Conservation (phyloP, 2,888 invertebrate species). For the Gari tellinella region DNA sequence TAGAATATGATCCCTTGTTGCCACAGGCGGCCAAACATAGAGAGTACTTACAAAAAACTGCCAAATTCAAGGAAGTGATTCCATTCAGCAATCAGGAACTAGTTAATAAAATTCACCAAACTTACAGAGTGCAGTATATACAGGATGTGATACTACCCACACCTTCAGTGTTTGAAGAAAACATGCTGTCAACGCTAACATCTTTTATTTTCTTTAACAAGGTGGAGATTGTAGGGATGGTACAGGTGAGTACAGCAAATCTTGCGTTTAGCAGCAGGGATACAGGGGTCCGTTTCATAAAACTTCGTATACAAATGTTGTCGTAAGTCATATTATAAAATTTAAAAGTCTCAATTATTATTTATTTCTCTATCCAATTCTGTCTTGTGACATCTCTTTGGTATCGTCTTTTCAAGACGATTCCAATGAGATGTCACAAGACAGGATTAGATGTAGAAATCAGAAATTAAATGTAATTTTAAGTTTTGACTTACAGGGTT, state of each 20-base stretch:
- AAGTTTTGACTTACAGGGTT: too few species aligned
- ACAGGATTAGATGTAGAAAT: too few species aligned
- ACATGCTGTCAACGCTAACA: slow-evolving; percentile 97
- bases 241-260: slow-evolving; percentile 88
- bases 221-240: slow-evolving; percentile 98
- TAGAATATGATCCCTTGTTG: slow-evolving; percentile 97
- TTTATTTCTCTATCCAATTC: too few species aligned
- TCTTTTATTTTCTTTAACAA: slow-evolving; percentile 99
- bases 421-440: too few species aligned
- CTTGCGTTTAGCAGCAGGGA: too few species aligned
- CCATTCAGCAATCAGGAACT: slow-evolving; percentile 98
- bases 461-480: too few species aligned
- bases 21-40: slow-evolving; percentile 89
- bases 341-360: too few species aligned
- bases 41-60: slow-evolving; percentile 96
- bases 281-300: too few species aligned
- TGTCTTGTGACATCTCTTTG: too few species aligned
- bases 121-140: slow-evolving; percentile 99
- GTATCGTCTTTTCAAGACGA: too few species aligned
- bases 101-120: slow-evolving; percentile 99
- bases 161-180: slow-evolving; percentile 99
- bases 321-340: too few species aligned
- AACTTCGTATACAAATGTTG: too few species aligned
- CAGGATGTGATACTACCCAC: slow-evolving; percentile 98
- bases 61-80: slow-evolving; percentile 89